Percentiles rank a stretch among this genome's conserved stretches.
Evolutionary conservation across 1,140 invertebrate species (phyloP).

Genomic region (Trichonephila clavipes): DNA sequence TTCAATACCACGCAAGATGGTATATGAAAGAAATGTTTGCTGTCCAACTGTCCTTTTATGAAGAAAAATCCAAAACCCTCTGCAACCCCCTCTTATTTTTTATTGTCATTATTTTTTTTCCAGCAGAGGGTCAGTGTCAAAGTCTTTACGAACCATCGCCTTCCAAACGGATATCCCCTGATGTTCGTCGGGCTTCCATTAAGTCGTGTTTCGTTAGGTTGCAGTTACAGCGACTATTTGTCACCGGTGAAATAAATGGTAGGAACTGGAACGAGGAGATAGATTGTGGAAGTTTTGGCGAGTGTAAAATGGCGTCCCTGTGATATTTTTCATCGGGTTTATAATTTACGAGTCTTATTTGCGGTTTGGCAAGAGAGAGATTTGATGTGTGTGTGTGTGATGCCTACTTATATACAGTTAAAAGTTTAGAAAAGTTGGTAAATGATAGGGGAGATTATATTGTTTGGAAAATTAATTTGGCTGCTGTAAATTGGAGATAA

Average conservation of each 20-base stretch:
- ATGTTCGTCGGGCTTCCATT: slow-evolving; percentile 40
- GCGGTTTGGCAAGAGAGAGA: not conserved
- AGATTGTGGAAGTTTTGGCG: slow-evolving; percentile 55
- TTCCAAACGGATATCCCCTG: not conserved
- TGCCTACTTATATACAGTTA: not conserved
- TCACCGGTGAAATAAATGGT: slow-evolving; percentile 62
- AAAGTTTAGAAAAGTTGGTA: slow-evolving; percentile 3
- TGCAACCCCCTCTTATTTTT: too few species aligned
- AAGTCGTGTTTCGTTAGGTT: slow-evolving; percentile 62
- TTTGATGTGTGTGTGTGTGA: not conserved
- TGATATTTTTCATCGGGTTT: slow-evolving; percentile 1
- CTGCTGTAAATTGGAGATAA: not conserved
- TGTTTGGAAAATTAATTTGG: not conserved
- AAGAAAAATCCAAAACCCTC: not conserved
- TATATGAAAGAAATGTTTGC: slow-evolving; percentile 48
- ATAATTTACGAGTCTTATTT: not conserved
- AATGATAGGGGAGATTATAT: not conserved
- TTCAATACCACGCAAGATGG: not conserved
- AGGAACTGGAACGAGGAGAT: slow-evolving; percentile 21
- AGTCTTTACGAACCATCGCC: slow-evolving; percentile 19
- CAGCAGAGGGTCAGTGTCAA: slow-evolving; percentile 14
- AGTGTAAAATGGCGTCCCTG: slow-evolving; percentile 22
- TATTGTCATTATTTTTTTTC: slow-evolving; percentile 47
- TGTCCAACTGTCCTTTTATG: slow-evolving; percentile 14
- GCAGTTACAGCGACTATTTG: slow-evolving; percentile 52